Base-by-base conservation (phyloP, 2,113 vertebrate genomes). In the Ifrita kowaldi region DNA sequence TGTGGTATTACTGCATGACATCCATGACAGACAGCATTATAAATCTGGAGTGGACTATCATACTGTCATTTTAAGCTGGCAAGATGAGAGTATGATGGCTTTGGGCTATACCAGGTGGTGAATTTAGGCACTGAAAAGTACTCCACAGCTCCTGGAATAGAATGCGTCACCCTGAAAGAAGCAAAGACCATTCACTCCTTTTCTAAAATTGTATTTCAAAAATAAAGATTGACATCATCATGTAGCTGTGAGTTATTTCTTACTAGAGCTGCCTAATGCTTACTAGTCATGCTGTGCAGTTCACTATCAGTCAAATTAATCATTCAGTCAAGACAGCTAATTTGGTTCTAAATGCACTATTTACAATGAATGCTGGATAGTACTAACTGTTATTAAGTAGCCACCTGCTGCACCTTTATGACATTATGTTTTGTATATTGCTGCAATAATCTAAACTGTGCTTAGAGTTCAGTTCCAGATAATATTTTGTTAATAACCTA, bases 401-500 rank as follows among this genome's bases (percentile, higher is more conserved):
- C 69, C 83, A 90, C 57, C 52, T 92, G 88, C 44, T 93, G 53
- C 37, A 75, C 56, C 30, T 92, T 81, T 87, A 53, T 78, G 41
- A 27, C 65, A 53, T 78, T 90, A 16, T 78, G 42, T 75, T 93
- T 95, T 65, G 53, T 77, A 27, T 71, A 84, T 74, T 92, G 68
- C 68, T 92, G 73, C 80, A 90, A 89, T 93, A 93, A 87, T 47
- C n/a, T 81, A 44, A 87, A 64, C 65, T 65, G 41, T 74, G 16
- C 49, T 92, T 86, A 93, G 76, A 75, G 28, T 68, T 92, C 49
- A 71, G 37, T 75, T 64, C 17, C 64, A 42, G 69, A 71, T 93
- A 86, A 77, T 92, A 85, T 86, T 95, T 89, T 91, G 67, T 87
- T 96, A 93, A 85, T 68, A 70, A 47, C 63, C 47, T 84, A 9